Evolutionary conservation across 2,888 invertebrate species (phyloP).

Genomic region (Lottia gigantea): DNA sequence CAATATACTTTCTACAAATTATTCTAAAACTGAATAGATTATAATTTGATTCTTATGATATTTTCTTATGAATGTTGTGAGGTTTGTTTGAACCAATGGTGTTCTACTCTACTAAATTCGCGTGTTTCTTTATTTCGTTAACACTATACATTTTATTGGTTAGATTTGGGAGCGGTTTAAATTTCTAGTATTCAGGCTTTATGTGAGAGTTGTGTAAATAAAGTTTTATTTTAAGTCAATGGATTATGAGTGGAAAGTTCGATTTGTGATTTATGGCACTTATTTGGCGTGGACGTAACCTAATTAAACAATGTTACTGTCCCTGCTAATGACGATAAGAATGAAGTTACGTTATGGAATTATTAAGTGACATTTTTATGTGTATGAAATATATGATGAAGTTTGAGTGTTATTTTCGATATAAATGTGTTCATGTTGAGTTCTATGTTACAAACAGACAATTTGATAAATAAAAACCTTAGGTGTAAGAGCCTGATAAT

Average conservation of each 20-base stretch:
- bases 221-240: neutral
- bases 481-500: no score
- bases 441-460: neutral
- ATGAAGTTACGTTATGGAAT: neutral
- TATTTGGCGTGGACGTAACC: conserved; percentile 3
- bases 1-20: no score
- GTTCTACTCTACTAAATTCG: no score
- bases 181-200: neutral
- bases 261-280: conserved; percentile 1
- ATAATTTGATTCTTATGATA: no score
- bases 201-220: neutral
- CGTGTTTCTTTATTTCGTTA: no score
- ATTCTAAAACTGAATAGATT: no score
- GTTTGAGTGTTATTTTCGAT: conserved; percentile 4
- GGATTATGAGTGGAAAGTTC: neutral
- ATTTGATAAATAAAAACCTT: neutral
- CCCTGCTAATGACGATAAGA: no score
- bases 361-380: conserved; percentile 7
- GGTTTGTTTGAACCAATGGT: no score
- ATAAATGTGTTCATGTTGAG: neutral
- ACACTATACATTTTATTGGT: conserved; percentile 1
- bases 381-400: conserved; percentile 7
- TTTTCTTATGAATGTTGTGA: no score
- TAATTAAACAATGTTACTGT: no score
- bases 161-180: conserved; percentile 1